Base-by-base conservation (phyloP, 2,888 invertebrate genomes). In the Drosophila aldrichi region DNA sequence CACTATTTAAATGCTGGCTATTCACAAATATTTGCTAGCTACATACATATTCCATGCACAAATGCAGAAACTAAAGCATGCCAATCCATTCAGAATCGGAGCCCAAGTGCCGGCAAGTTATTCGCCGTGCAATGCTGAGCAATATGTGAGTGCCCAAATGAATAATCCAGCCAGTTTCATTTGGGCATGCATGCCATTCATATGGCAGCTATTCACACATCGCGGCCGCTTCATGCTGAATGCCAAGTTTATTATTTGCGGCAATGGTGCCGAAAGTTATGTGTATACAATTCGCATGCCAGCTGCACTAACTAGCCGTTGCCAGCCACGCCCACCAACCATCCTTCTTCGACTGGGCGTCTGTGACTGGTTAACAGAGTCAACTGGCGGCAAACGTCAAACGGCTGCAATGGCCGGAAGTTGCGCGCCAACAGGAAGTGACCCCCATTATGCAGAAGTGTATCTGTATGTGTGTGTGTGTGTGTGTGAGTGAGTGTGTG, bases 391-490 rank as follows among this genome's bases (percentile, higher is more conserved):
- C 60, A 70, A 75, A 76, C 70, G 61, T 77, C 75, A 77, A 77
- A 75, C 63, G 46, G 68, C 60, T 56, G 62, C 57, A 60, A 51
- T 59, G 66, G 43, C 62, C 87, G 84, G 81, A 84, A 83, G 78
- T 76, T 77, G 66, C 51, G 75, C 81, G 83, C 87, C 87, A 38
- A 83, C 83, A 77, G 83, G 83, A 83, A 88, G 75, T 75, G 87
- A 79, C 76, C 66, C 70, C 67, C 70, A 80, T 74, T 64, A 63
- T 25, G 29, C 40, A 25, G 8, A 34, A 41, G 52, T 57, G 59
- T 44, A 56, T 36, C 62, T 51, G 43, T 44, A 48, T 44, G 59
- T 36, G 64, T 51, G 40, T 44, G 52, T 44, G 32, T 1, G 8
- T 2, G 32, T 2, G 34, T 14, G 36, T 36, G 36, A 14, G 14